These are phyloP conservation scores for Drosophila sulfurigaster DNA, from an alignment of 1,140 invertebrate species.

Conservation along the genomic window DNA sequence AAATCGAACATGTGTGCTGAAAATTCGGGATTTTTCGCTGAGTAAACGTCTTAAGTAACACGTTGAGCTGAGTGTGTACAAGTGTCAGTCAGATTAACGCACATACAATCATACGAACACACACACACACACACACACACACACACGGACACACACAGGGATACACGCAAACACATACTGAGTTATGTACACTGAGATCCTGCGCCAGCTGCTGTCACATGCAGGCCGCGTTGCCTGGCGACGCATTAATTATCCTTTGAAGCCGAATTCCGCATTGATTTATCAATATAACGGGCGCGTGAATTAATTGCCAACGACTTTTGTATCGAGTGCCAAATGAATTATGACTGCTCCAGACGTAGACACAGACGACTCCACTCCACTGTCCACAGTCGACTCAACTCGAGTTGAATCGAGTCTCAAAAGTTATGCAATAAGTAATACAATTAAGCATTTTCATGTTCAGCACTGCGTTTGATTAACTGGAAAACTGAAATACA, in stretches of 20 bases:
- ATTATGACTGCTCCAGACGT: conserved; percentile 48
- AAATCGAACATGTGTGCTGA: not conserved
- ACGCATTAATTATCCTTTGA: conserved; percentile 80
- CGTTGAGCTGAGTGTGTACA: conserved; percentile 2
- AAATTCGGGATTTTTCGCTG: not conserved
- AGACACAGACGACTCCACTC: conserved; percentile 4
- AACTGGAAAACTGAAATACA: conserved; percentile 38
- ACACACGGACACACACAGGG: not conserved
- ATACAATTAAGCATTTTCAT: conserved; percentile 80
- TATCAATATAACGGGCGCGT: conserved; percentile 61
- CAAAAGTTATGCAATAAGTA: conserved; percentile 72
- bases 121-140: conserved; percentile 2
- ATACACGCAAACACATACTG: no score
- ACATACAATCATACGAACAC: not conserved
- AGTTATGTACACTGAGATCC: not conserved
- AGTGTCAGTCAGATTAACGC: conserved; percentile 15
- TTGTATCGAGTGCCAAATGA: conserved; percentile 63
- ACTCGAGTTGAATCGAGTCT: conserved; percentile 6
- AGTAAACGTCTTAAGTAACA: conserved; percentile 9
- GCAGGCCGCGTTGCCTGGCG: conserved; percentile 45
- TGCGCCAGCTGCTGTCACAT: conserved; percentile 52
- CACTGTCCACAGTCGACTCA: not conserved
- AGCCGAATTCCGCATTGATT: conserved; percentile 64
- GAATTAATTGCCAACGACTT: conserved; percentile 73
- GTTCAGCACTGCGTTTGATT: conserved; percentile 72